Base-by-base conservation (phyloP, 1,140 invertebrate species). In the Apis cerana region DNA sequence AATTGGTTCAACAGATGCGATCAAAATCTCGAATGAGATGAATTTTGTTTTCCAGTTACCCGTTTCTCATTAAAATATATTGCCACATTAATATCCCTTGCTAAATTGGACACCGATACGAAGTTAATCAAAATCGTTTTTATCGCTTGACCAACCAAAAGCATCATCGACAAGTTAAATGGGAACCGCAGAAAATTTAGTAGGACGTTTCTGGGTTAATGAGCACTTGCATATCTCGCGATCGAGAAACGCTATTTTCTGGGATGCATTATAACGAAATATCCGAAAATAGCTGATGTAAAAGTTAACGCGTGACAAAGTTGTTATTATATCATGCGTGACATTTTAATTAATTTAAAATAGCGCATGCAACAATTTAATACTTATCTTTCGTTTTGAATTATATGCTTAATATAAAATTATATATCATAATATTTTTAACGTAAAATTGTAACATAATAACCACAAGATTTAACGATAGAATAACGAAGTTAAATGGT, bases 151-250 rank as follows among this genome's bases (percentile, higher is more conserved):
- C 43, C 54, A 75, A 68, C 72, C 27, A 54, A n/a, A 54, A 68
- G 54, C 54, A 43, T 81, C 71, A 67, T 75, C 71, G 23, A 68
- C 71, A 56, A 81, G 72, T 81, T 81, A 75, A 75, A 67, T 48
- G 62, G 62, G 23, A 67, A 75, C 61, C 69, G 15, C 43, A 27
- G 54, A 10, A 43, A 82, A 82, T 76, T 82, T 75, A 68, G 75
- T 67, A 68, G 54, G 72, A 76, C 80, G 72, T 82, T 68, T 76
- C 72, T 82, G 21, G 62, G 72, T 76, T 82, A 82, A 82, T 75
- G 72, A 82, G 72, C 62, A 50, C 52, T 67, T 33, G 62, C 62
- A 23, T 65, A 33, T 62, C 56, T 74, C 65, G 48, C 58, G 52
- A 54, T 77, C 59, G n/a, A 19, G 48, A 19, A 33, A 54, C 11